Conservation (phyloP, 2,113 vertebrate species). For the Aythya baeri region DNA sequence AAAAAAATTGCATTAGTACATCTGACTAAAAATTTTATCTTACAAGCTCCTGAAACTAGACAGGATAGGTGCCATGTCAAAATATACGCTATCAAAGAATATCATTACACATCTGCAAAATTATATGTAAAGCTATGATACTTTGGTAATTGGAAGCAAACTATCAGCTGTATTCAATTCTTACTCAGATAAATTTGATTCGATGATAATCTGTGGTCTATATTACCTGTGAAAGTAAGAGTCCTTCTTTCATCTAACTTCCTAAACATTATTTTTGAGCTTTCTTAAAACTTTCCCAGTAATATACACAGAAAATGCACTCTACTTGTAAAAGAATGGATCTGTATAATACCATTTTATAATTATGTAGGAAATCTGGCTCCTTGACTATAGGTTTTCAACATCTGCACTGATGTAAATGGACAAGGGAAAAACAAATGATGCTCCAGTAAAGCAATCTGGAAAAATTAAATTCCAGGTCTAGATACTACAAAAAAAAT, state of each 20-base stretch:
- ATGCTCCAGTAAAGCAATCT: not conserved
- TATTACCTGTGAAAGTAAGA: not conserved
- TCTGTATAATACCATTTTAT: not conserved
- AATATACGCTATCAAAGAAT: not conserved
- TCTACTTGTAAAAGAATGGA: not conserved
- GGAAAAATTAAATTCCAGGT: not conserved
- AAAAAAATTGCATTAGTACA: not conserved
- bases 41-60: not conserved
- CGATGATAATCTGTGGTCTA: not conserved
- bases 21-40: not conserved
- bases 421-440: not conserved
- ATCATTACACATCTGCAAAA: not conserved
- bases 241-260: not conserved
- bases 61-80: not conserved
- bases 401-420: not conserved
- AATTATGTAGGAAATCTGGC: not conserved
- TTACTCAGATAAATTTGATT: not conserved
- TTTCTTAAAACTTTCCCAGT: not conserved
- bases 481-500: not conserved
- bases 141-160: not conserved
- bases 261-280: not conserved
- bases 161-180: not conserved
- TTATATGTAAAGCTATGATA: not conserved
- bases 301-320: not conserved
- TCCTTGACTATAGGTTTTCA: not conserved